Evolutionary conservation across 2,888 invertebrate genomes (phyloP).

Genomic region (Papilio gigon): DNA sequence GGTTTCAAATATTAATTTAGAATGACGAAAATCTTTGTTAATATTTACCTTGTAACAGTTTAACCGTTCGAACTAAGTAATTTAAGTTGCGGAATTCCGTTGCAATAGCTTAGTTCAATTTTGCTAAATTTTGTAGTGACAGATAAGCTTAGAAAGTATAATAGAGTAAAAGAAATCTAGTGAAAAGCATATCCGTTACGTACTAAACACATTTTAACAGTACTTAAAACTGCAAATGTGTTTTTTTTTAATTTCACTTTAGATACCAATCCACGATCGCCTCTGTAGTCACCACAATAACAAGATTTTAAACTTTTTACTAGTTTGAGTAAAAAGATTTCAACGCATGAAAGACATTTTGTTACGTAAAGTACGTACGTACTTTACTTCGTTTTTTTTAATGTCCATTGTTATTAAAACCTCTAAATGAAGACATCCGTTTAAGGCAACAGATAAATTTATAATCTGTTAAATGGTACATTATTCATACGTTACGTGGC

Average conservation of each 20-base stretch:
- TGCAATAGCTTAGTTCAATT: conserved; percentile 17
- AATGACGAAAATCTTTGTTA: conserved; percentile 20
- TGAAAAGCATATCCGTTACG: too few species aligned
- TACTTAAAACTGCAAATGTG: too few species aligned
- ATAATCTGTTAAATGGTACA: conserved; percentile 1
- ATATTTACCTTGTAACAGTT: conserved; percentile 26
- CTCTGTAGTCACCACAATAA: not conserved
- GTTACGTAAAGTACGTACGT: not conserved
- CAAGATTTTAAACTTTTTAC: not conserved
- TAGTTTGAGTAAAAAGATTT: conserved; percentile 11
- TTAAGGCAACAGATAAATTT: conserved; percentile 8
- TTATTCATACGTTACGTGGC: conserved; percentile 32
- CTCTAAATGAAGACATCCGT: not conserved
- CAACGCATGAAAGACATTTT: not conserved
- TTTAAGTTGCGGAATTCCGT: conserved; percentile 19
- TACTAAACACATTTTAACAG: too few species aligned
- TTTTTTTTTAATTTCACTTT: too few species aligned
- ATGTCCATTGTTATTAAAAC: not conserved
- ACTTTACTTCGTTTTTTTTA: not conserved
- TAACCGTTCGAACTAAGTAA: conserved; percentile 15
- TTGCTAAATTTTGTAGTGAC: conserved; percentile 5
- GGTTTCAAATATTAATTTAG: conserved; percentile 20
- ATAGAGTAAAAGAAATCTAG: too few species aligned
- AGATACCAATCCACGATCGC: too few species aligned
- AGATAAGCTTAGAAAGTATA: not conserved